Evolutionary conservation across 92 coral and sea anemone species (phyloP).

Genomic region (Epizoanthus rinbou): DNA sequence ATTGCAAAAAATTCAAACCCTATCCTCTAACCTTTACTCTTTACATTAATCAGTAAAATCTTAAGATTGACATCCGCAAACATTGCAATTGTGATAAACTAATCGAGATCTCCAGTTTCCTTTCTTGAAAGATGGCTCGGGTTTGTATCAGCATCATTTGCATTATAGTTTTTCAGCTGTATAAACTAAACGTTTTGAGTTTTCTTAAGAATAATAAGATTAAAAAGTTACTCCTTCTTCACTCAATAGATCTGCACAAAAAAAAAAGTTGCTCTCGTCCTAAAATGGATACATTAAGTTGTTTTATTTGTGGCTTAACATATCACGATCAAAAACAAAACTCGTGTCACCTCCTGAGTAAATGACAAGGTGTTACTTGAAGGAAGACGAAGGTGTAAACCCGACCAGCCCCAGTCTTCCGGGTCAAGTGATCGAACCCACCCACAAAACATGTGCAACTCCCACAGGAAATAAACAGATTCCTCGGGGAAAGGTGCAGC

Average conservation of each 20-base stretch:
- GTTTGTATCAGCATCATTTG: not conserved
- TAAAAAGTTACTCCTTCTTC: too few relatives aligned
- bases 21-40: not conserved
- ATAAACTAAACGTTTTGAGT: too few relatives aligned
- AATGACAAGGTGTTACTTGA: not conserved
- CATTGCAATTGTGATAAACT: not conserved
- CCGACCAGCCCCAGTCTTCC: not conserved
- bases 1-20: not conserved
- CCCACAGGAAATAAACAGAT: slow-evolving; percentile 20
- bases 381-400: not conserved
- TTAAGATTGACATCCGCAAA: not conserved
- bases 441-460: slow-evolving; percentile 9
- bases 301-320: not conserved
- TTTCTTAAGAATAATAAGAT: too few relatives aligned
- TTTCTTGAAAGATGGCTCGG: not conserved
- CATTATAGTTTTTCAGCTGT: too few relatives aligned
- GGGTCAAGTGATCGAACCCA: slow-evolving; percentile 5
- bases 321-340: not conserved
- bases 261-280: too few relatives aligned
- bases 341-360: not conserved
- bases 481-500: not conserved
- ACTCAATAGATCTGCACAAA: too few relatives aligned
- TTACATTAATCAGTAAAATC: not conserved
- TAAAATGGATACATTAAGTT: not conserved
- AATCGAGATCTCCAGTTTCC: not conserved